Base-by-base conservation (phyloP, 2,888 invertebrate species). In the Charanyca ferruginea region DNA sequence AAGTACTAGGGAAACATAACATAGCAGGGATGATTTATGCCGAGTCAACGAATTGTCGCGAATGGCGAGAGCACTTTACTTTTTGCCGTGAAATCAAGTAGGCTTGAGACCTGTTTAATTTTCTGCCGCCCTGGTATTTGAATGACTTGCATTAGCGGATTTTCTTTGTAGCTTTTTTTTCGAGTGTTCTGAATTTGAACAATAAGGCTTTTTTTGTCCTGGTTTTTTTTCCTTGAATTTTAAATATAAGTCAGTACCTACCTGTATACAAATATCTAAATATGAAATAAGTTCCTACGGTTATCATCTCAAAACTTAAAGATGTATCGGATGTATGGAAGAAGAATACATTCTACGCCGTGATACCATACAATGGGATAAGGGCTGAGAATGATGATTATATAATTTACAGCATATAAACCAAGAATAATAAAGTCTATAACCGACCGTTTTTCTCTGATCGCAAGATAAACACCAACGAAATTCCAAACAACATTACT, bases 1-100 rank as follows among this genome's bases (percentile, higher is more conserved):
- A 64, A 61, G 58, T 74, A 79, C 66, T 44, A 66, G 57, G 70
- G 25, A 32, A 66, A 47, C 52, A 67, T 77, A 68, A 54, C 68
- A 53, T 59, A 35, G 60, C 16, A 71, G 54, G 55, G 44, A 62
- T 73, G 75, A 81, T 77, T 81, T 78, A 73, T 65, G 75, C 60
- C 53, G 57, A 77, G 73, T 66, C 72, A 62, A 80, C 72, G 68
- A 71, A 75, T 83, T 73, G 76, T 65, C 65, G 42, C 28, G 73
- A 68, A 75, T 71, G 52, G 55, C 53, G 58, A 77, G 59, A 62
- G 63, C 54, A 55, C 78, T 74, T 47, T 70, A 64, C 66, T 61
- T 80, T 74, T 77, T 66, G 77, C 64, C 73, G 77, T 66, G 53
- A 41, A 63, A 45, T 64, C 55, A 71, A 71, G 74, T 49, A 59